phyloP scores from a whole-genome alignment of 2,888 invertebrate genomes.

The Disparrhopalites patrizii region DNA sequence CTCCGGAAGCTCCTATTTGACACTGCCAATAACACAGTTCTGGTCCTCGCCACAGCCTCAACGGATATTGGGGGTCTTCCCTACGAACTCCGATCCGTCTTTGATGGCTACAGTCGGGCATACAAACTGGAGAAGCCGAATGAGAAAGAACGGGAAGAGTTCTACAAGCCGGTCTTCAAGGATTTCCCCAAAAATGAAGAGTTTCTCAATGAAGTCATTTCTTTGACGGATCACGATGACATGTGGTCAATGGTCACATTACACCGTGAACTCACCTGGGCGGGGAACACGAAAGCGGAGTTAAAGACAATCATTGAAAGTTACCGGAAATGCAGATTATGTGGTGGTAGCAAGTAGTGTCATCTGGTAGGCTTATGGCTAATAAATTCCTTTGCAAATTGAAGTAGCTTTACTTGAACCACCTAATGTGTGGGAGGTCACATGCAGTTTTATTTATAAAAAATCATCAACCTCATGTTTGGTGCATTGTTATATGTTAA shows the following conservation, averaged over 20 bases:
- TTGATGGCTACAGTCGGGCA: slow-evolving; percentile 10
- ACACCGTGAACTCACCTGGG: slow-evolving; percentile 7
- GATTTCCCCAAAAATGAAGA: not conserved
- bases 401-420: too few species aligned
- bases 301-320: not conserved
- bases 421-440: too few species aligned
- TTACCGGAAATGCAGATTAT: not conserved
- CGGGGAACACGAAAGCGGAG: not conserved
- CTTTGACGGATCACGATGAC: slow-evolving; percentile 9
- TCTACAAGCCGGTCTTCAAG: not conserved
- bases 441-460: too few species aligned
- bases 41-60: slow-evolving; percentile 18
- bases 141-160: not conserved
- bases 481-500: too few species aligned
- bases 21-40: slow-evolving; percentile 10
- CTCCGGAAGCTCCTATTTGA: slow-evolving; percentile 16
- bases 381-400: too few species aligned
- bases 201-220: not conserved
- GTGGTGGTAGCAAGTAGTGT: too few species aligned
- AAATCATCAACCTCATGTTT: too few species aligned
- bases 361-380: too few species aligned
- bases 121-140: not conserved
- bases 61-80: not conserved
- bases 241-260: slow-evolving; percentile 21
- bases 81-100: not conserved